Base-by-base conservation (phyloP, 2,113 vertebrate genomes). In the Psammodynastes pulverulentus region DNA sequence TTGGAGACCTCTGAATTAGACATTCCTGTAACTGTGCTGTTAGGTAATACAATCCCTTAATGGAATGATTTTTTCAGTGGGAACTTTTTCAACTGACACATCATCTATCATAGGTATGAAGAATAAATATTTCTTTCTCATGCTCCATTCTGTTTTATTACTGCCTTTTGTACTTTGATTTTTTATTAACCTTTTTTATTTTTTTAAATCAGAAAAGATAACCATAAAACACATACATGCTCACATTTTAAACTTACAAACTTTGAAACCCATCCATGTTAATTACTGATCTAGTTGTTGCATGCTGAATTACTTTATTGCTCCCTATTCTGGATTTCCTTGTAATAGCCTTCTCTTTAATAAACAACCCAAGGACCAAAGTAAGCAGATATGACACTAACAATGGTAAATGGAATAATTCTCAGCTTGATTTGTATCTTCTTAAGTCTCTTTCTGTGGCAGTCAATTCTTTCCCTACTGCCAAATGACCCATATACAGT, bases 221-320 rank as follows among this genome's bases (percentile, higher is more conserved):
- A 58, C 24, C 56, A 58, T 26, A 58, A 58, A 26, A 24, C 9
- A 26, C 23, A 58, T 26, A 26, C 29, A 34, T 34, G 2, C 29
- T n/a, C 29, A n/a, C 29, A 15, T 67, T 67, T 67, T 67, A 67
- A 67, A 67, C 29, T 34, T 34, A 34, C 12, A 29, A 62, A 10
- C 24, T 58, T 58, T 29, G 56, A 26, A 58, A 91, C 52, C 12
- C 19, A 48, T 17, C 26, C 56, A 62, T 15, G 51, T 56, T 43
- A 92, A 89, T 52, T 51, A 56, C 39, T 92, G 45, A 56, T 53
- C 87, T 89, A 26, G 10, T 58, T 58, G 72, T 84, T 84, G 52
- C 52, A 58, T 84, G 43, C 3, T 92, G 51, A 85, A 92, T 89
- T 92, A 56, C 45, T 89, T 45, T 53, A 89, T 53, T 87, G 43